A percentile compares a stretch with the other conserved stretches of the same genome.
These are phyloP conservation scores for Rhopalosiphum maidis DNA, from an alignment of 1,140 invertebrate genomes.

Conservation along the genomic window DNA sequence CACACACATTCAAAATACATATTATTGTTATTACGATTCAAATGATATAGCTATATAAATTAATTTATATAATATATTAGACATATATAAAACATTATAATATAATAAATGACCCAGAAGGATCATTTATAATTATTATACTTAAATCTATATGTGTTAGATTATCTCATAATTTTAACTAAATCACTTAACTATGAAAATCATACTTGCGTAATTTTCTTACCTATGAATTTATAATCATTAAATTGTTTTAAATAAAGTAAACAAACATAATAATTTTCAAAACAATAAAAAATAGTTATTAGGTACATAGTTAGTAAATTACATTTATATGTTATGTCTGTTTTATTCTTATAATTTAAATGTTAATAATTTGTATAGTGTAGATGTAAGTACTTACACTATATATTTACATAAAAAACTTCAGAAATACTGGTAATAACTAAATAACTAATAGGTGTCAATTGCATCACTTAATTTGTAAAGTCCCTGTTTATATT, in stretches of 20 bases:
- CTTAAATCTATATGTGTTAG: too few species aligned
- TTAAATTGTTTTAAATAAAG: background rate
- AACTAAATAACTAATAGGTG: background rate
- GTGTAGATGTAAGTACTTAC: background rate
- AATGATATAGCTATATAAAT: background rate
- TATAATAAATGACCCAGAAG: background rate
- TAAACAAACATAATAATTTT: background rate
- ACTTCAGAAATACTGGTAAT: background rate
- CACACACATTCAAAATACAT: constrained; percentile 24
- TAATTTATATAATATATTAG: background rate
- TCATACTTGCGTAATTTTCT: background rate
- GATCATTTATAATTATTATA: background rate
- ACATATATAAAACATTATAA: background rate
- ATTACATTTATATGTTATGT: background rate
- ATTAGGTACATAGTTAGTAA: background rate
- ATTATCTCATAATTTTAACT: background rate
- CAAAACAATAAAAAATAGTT: background rate
- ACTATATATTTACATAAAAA: background rate
- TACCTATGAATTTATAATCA: background rate
- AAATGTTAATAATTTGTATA: background rate
- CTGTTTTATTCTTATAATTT: background rate
- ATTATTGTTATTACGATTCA: background rate
- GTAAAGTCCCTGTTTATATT: background rate
- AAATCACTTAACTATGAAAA: background rate
- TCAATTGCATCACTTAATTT: background rate